Conservation (phyloP, 2,888 invertebrate species). For the Cylindroiulus punctatus region DNA sequence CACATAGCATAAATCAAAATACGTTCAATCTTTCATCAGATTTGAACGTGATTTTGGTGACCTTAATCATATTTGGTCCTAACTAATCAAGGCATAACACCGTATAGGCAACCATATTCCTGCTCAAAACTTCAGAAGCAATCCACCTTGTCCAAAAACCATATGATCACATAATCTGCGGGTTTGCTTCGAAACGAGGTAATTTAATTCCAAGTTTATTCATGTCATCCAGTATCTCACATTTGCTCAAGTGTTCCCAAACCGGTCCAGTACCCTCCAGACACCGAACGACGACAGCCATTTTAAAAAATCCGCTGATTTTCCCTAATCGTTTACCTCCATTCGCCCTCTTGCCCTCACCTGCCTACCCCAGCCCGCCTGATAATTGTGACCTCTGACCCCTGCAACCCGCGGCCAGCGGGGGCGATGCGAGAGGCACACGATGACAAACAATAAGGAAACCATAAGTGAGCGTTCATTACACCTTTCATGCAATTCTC, state of each 20-base stretch:
- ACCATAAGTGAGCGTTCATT: slow-evolving; percentile 26
- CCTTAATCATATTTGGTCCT: neutral
- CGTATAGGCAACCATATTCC: too few species aligned
- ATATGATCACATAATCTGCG: too few species aligned
- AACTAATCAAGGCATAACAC: neutral
- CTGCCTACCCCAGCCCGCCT: neutral
- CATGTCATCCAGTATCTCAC: neutral
- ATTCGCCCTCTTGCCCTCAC: neutral
- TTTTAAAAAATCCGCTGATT: neutral
- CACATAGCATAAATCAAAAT: too few species aligned
- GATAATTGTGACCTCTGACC: slow-evolving; percentile 26
- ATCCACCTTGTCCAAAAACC: too few species aligned
- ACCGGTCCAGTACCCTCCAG: neutral
- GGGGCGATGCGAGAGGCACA: slow-evolving; percentile 6
- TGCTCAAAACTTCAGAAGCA: too few species aligned
- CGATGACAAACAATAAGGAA: slow-evolving; percentile 32
- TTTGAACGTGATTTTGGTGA: neutral
- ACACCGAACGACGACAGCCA: neutral
- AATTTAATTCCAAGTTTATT: neutral
- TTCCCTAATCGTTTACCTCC: neutral
- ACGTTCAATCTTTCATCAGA: too few species aligned
- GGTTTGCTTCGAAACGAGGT: neutral
- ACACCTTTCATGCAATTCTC: neutral
- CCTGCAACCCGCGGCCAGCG: neutral
- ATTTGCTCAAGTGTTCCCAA: neutral